A percentile compares a stretch with the other conserved stretches of the same genome.
These are phyloP conservation scores for Ciconia stormi DNA, from an alignment of 2,113 vertebrate genomes.

Conservation along the genomic window DNA sequence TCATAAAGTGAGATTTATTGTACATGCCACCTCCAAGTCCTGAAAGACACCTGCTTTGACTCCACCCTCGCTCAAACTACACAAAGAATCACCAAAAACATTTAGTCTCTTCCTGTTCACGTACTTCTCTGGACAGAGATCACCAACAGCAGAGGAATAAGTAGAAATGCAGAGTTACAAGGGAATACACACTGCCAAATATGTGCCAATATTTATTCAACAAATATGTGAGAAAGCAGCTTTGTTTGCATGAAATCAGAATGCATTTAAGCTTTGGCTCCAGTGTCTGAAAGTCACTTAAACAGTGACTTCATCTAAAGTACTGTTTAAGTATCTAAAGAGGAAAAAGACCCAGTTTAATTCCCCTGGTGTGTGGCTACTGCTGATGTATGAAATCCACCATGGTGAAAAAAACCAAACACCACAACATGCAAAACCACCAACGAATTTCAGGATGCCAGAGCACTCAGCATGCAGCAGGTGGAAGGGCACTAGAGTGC, in stretches of 20 bases:
- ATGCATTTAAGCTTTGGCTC: not conserved
- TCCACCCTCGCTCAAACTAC: not conserved
- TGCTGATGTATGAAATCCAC: not conserved
- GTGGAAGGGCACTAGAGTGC: not conserved
- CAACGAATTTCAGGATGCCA: not conserved
- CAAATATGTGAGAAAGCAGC: not conserved
- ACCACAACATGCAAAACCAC: too few relatives aligned
- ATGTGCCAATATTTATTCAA: not conserved
- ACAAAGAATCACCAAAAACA: not conserved
- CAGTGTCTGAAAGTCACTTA: not conserved
- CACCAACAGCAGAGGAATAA: not conserved
- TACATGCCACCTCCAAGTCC: not conserved
- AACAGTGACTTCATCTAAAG: not conserved
- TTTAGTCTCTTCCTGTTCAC: not conserved
- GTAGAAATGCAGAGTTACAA: not conserved
- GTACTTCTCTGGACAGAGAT: not conserved
- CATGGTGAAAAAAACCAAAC: not conserved
- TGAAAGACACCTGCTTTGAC: not conserved
- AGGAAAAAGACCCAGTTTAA: not conserved
- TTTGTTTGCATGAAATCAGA: not conserved
- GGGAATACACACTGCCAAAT: not conserved
- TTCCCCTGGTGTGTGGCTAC: not conserved
- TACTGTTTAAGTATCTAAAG: not conserved
- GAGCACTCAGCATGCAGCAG: not conserved
- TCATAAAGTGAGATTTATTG: not conserved